These are phyloP conservation scores for Ectemnius continuus DNA, from an alignment of 2,888 invertebrate species.

Conservation along the genomic window DNA sequence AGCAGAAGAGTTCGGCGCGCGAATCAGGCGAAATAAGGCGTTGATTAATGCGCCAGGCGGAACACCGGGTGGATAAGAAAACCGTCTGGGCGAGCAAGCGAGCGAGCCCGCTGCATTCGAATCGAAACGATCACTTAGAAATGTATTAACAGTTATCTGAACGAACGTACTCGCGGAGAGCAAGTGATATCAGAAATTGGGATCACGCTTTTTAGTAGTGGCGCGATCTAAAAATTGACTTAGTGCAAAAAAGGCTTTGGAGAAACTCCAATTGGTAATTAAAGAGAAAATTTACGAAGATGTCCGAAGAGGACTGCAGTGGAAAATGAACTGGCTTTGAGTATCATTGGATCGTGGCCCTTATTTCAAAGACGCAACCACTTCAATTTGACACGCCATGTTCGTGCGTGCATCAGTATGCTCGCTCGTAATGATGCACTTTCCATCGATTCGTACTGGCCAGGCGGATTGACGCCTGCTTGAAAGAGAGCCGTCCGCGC, in stretches of 20 bases:
- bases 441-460: slow-evolving; percentile 8
- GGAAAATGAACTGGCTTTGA: neutral
- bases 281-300: neutral
- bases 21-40: no score
- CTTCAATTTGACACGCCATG: neutral
- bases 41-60: no score
- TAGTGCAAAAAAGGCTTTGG: neutral
- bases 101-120: neutral
- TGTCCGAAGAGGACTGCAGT: neutral
- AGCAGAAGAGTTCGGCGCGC: no score
- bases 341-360: neutral
- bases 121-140: neutral
- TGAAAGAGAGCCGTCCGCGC: slow-evolving; percentile 1
- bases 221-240: neutral
- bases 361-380: neutral
- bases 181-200: neutral
- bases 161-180: neutral
- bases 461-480: slow-evolving; percentile 18
- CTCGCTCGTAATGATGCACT: slow-evolving; percentile 20
- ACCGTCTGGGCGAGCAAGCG: no score
- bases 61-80: no score
- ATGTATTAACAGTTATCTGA: slow-evolving; percentile 1
- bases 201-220: neutral
- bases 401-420: neutral
- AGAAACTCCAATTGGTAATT: neutral